These are phyloP conservation scores for Drosophila paranaensis DNA, from an alignment of 2,888 invertebrate species.

Conservation along the genomic window DNA sequence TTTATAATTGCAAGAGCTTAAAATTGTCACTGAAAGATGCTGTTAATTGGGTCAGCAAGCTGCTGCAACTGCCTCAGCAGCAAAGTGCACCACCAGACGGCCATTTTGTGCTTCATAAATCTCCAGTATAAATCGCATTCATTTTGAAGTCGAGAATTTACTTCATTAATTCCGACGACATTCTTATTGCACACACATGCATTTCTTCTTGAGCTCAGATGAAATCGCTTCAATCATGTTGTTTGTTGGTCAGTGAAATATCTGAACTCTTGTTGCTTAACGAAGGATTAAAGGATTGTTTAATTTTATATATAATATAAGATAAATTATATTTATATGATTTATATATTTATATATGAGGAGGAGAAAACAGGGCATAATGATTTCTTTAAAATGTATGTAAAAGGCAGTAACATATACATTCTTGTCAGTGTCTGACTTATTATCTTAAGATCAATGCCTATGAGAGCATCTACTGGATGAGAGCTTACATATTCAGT, in stretches of 20 bases:
- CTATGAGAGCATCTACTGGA: too few species aligned
- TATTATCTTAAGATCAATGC: too few species aligned
- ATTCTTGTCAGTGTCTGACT: too few species aligned
- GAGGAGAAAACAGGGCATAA: too few species aligned
- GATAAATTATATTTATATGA: too few species aligned
- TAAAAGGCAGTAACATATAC: too few species aligned
- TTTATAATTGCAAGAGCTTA: slow-evolving; percentile 55
- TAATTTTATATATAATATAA: too few species aligned
- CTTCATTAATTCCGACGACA: slow-evolving; percentile 10
- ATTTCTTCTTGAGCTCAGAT: background rate
- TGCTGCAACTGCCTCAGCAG: slow-evolving; percentile 4
- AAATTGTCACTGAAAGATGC: slow-evolving; percentile 43
- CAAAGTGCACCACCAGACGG: background rate
- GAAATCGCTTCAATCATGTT: background rate
- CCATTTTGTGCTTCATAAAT: slow-evolving; percentile 16
- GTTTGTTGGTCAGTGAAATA: background rate
- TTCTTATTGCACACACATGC: background rate
- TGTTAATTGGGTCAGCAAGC: slow-evolving; percentile 36
- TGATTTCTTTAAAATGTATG: too few species aligned
- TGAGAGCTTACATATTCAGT: too few species aligned
- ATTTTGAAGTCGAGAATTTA: background rate
- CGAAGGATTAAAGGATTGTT: too few species aligned
- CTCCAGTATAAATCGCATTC: slow-evolving; percentile 3
- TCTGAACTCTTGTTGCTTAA: background rate
- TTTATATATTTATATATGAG: too few species aligned